Percentiles rank a stretch among this genome's conserved stretches.
phyloP scores from a whole-genome alignment of 2,113 vertebrate species.

The Elaphurus davidianus region DNA sequence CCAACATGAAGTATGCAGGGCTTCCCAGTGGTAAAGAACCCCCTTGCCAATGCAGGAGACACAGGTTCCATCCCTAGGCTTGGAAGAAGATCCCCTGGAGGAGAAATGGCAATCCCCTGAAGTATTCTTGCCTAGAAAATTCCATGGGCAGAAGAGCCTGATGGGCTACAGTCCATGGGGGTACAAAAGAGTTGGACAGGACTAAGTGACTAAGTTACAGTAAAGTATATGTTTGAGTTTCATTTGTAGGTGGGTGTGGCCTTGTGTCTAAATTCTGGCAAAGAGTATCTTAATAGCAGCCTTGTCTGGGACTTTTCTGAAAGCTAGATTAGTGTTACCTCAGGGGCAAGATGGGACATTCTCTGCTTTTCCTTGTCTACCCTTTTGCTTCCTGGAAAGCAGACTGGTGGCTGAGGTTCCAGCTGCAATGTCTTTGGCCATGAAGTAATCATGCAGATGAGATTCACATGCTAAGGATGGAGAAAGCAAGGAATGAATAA shows the following conservation, averaged over 20 bases:
- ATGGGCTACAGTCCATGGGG: not conserved
- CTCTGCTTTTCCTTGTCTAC: not conserved
- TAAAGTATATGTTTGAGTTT: not conserved
- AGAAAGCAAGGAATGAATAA: not conserved
- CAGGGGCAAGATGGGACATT: not conserved
- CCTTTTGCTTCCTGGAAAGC: not conserved
- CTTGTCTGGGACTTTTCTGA: not conserved
- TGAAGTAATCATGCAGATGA: not conserved
- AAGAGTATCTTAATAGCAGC: not conserved
- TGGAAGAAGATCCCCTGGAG: not conserved
- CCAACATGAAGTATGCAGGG: not conserved
- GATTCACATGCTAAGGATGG: not conserved
- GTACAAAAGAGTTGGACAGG: not conserved
- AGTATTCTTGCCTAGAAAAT: not conserved
- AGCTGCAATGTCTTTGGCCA: not conserved
- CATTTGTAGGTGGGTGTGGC: no score
- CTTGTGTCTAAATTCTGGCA: not conserved
- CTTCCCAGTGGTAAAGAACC: not conserved
- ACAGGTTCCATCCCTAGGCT: not conserved
- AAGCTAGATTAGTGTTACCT: not conserved
- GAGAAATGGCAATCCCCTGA: not conserved
- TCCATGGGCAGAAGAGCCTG: not conserved
- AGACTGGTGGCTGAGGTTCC: not conserved
- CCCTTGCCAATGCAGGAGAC: not conserved
- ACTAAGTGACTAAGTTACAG: not conserved